Evolutionary conservation across 1,140 invertebrate genomes (phyloP).

Genomic region (Meloidogyne exigua): DNA sequence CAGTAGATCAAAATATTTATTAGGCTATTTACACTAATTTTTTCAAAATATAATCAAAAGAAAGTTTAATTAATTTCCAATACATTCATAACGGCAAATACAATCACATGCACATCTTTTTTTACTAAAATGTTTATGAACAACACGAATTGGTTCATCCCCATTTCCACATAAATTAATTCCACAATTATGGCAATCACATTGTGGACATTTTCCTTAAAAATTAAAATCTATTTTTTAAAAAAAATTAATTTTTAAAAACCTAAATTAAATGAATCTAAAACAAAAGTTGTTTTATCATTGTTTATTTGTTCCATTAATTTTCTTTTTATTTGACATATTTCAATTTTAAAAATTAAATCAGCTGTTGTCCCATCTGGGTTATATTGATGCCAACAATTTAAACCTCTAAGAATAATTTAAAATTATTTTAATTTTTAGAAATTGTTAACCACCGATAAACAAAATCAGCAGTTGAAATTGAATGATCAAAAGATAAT

Average conservation of each 20-base stretch:
- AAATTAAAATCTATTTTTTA: background rate
- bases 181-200: slow-evolving; percentile 53
- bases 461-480: slow-evolving; percentile 44
- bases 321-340: slow-evolving; percentile 47
- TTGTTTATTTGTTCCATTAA: background rate
- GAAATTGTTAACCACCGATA: slow-evolving; percentile 40
- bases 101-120: slow-evolving; percentile 55
- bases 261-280: slow-evolving; percentile 11
- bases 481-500: slow-evolving; percentile 49
- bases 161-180: slow-evolving; percentile 57
- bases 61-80: slow-evolving; percentile 26
- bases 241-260: slow-evolving; percentile 14
- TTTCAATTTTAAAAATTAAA: slow-evolving; percentile 60
- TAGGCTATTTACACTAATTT: no score
- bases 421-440: background rate
- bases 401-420: slow-evolving; percentile 50
- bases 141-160: slow-evolving; percentile 49
- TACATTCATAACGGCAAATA: slow-evolving; percentile 52
- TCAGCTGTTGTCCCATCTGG: slow-evolving; percentile 53
- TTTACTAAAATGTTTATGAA: slow-evolving; percentile 47
- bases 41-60: no score
- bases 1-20: no score
- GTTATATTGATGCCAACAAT: slow-evolving; percentile 61
- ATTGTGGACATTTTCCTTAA: slow-evolving; percentile 51
- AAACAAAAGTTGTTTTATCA: background rate